Conservation (phyloP, 2,888 invertebrate genomes). For the Hecatera dysodea region DNA sequence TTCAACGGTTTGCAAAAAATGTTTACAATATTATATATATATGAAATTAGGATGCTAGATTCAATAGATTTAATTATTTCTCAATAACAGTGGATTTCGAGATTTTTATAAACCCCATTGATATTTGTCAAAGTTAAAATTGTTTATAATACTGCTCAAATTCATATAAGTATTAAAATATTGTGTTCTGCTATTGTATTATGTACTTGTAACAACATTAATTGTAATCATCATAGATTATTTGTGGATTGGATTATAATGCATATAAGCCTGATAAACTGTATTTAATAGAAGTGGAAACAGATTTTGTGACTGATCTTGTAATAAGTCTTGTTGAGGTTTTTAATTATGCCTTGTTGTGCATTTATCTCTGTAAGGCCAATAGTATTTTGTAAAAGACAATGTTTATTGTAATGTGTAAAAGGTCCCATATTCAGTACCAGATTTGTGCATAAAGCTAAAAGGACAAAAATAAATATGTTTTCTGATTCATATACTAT, state of each 20-base stretch:
- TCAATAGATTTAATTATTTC: constrained; percentile 10
- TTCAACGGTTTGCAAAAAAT: constrained; percentile 6
- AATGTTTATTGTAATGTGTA: constrained; percentile 54
- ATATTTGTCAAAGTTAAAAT: constrained; percentile 7
- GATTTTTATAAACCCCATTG: background rate
- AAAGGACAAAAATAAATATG: constrained; percentile 68
- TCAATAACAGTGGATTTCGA: background rate
- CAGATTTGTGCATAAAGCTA: constrained; percentile 30
- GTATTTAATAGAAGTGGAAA: background rate
- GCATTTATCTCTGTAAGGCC: background rate
- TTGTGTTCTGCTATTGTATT: background rate
- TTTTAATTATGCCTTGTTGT: background rate
- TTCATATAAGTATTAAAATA: constrained; percentile 28
- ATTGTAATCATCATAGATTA: background rate
- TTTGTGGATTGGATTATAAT: constrained; percentile 13
- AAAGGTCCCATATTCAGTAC: constrained; percentile 11
- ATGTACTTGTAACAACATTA: constrained; percentile 1
- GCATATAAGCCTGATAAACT: background rate
- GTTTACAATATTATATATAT: constrained; percentile 12
- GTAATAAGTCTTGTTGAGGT: background rate
- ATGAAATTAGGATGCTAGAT: constrained; percentile 31
- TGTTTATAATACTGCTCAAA: constrained; percentile 29
- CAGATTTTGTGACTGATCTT: constrained; percentile 15
- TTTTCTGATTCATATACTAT: constrained; percentile 63
- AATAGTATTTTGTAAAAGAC: constrained; percentile 56